Evolutionary conservation across 2,797 vertebrate genomes (phyloP), one percentile per base, ranked within the genome.

Genomic region (Menidia menidia): DNA sequence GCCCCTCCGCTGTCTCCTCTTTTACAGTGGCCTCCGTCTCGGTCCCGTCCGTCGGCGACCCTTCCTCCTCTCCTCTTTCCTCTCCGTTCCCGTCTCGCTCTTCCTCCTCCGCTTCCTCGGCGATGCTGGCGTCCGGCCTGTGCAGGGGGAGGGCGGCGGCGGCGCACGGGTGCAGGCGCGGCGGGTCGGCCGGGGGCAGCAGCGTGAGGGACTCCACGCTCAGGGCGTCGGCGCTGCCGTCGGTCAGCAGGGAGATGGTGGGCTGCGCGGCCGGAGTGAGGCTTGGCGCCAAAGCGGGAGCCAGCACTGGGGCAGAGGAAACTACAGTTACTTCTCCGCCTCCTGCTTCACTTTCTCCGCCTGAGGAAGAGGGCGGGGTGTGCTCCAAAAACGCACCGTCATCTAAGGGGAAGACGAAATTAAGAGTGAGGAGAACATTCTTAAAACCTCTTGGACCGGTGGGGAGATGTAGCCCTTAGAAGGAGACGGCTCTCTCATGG

Each of bases 231-330:
- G 95, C 78, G 44, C 19, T 82, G 83, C 93, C 93, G 72, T 96
- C 95, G 0, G 95, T 96, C 74, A 99, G 93, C 64, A 99, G 93
- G 31, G 98, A 99, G 91, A 99, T 97, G 33, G 95, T 95, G 81
- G 98, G 98, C 92, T 99, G 98, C 66, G 94, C 95, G 1, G 97
- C 93, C 0, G 97, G 97, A 60, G 95, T 96, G 82, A 99, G 95
- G 92, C 97, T 99, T n/a, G 98, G 98, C 8, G 97, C 96, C 82
- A 98, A 82, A 54, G 91, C 88, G 0, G 87, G 84, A 6, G 88
- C 85, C 30, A 94, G 90, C 56, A 39, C 31, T 44, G 94, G 92
- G 51, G 66, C 1, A 66, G 72, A 89, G 65, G 79, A 79, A 88
- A 31, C 78, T 68, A 56, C 41, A 3, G 32, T 79, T 80, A 82